Evolutionary conservation across 2,888 invertebrate genomes (phyloP), one percentile per base, ranked within the genome.

Genomic region (Standfussiana lucernea): DNA sequence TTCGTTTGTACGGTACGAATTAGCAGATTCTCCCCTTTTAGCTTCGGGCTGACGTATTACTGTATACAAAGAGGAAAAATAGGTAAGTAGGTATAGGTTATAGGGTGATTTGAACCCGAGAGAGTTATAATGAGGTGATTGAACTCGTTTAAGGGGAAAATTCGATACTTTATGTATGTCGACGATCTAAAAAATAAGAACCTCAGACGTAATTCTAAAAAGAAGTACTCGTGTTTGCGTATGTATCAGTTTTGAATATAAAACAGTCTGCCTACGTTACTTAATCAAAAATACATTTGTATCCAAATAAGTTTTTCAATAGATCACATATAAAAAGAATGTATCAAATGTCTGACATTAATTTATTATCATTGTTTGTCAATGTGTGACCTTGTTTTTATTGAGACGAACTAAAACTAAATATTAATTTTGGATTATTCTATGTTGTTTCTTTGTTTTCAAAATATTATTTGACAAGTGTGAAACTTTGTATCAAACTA

Each of bases 11-110:
- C 61, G 42, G 72, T 79, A 78, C 75, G 74, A 82, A 85, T 83
- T 87, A 85, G 76, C 64, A 74, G 72, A 66, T 42, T 77, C 68
- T 71, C 85, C 79, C 87, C 77, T 82, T 80, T 85, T 77, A 72
- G 82, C 89, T 77, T 28, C 47, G 35, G 85, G 86, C 81, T 78
- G 70, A 75, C 62, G 75, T 69, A 78, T 82, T 78, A 74, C 62
- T 42, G 74, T 68, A 69, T 79, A 75, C 72, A 86, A 79, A 81
- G 77, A 76, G 74, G 81, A 74, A 64, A 88, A 85, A 88, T 73
- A 86, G 82, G 86, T 86, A 87, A 65, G 35, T 47, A 69, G 42
- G 59, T 71, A 65, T n/a, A 67, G 59, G 71, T 80, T 45, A 84
- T 40, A n/a, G 53, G 74, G 84, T 83, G 56, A 42, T 62, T 83